Base-by-base conservation (phyloP, 2,113 vertebrate genomes). In the Lasiurus cinereus region DNA sequence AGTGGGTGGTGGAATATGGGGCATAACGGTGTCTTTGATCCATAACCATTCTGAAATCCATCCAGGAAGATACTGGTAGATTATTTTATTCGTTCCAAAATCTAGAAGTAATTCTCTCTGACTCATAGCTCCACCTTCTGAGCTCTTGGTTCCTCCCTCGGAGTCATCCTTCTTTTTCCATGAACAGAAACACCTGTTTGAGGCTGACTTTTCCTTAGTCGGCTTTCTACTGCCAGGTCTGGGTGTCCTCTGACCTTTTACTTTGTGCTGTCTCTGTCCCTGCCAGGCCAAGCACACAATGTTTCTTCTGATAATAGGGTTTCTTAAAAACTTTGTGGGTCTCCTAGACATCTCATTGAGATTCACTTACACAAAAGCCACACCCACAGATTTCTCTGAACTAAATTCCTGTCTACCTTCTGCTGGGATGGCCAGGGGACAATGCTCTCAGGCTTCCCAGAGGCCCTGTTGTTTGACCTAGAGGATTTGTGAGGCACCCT, bases 41-140 rank as follows among this genome's bases (percentile, higher is more conserved):
- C 56, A 6, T 67, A 77, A 31, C 52, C 69, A 18, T 90, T 93
- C 76, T 86, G 83, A 95, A 94, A 70, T 64, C 54, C 1, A 82
- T 15, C 82, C 77, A 83, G 33, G 69, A 83, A 69, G 54, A 64
- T 54, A 14, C 6, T 36, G 15, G 4, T 6, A 64, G 48, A 9
- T 56, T 46, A 52, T 76, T 84, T 91, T 8, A 86, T 70, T 59
- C 16, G 4, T 89, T 91, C 76, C 62, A 85, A 70, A 90, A 80
- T 19, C 29, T 74, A 27, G 8, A 31, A 56, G 0, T 15, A 56
- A 64, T 62, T 91, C 46, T 77, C 43, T 12, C 18, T 80, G 77
- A 80, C 8, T 36, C 16, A 36, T 33, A 29, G 3, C 46, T 56
- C n/a, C 11, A 46, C 62, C 19, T 78, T 76, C 46, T 48, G 48